phyloP scores from a whole-genome alignment of 2,113 vertebrate species.

The Gymnogyps californianus region DNA sequence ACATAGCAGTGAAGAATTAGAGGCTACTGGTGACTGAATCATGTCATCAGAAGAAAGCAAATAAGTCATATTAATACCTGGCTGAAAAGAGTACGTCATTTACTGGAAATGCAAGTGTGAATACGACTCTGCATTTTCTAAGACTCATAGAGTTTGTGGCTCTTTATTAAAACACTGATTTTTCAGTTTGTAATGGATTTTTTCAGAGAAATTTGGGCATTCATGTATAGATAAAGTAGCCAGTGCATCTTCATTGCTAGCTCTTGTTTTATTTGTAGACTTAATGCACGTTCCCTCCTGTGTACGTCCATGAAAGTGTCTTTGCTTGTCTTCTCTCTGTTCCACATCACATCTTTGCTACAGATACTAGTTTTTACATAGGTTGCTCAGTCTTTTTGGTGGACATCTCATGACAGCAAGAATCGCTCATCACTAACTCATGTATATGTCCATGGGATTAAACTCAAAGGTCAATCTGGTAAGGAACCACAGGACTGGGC shows the following conservation, averaged over 20 bases:
- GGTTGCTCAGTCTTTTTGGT: background rate
- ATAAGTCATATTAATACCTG: background rate
- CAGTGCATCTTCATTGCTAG: background rate
- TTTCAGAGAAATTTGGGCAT: background rate
- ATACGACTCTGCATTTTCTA: background rate
- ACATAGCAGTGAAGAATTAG: background rate
- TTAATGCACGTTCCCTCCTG: background rate
- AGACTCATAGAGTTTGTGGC: background rate
- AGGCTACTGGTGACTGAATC: background rate
- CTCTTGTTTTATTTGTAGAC: background rate
- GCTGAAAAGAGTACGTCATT: background rate
- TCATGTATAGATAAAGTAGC: background rate
- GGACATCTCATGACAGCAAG: background rate
- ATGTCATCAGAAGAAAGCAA: background rate
- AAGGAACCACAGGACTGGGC: background rate
- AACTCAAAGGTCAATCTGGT: background rate
- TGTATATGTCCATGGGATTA: background rate
- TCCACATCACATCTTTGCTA: background rate
- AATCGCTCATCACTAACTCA: background rate
- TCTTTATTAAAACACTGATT: background rate
- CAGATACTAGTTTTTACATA: background rate
- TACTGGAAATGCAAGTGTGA: background rate
- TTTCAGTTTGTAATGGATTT: background rate
- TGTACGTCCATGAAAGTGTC: background rate
- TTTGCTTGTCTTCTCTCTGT: background rate